Evolutionary conservation across 1,140 invertebrate genomes (phyloP), one percentile per base, ranked within the genome.

Genomic region (Colletes latitarsis): DNA sequence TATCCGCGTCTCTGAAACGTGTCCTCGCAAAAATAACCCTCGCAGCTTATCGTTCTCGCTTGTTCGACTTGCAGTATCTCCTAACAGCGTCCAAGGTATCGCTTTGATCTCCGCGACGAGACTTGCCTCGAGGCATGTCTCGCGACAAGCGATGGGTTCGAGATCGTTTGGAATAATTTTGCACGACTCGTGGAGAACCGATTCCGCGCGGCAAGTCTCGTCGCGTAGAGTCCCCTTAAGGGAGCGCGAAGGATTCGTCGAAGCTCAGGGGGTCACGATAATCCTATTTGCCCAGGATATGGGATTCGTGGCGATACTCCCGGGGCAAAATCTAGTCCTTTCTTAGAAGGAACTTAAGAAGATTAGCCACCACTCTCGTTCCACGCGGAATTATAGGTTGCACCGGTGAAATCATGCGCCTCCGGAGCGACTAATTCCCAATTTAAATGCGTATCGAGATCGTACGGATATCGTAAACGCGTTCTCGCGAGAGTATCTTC

Each of bases 311-410:
- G 41, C 49, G 76, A 82, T 82, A 82, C 12, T 52, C 17, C 14
- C 6, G 8, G 78, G 63, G 39, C 8, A 62, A 67, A 69, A 41
- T 52, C 58, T n/a, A 30, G 41, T 71, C 68, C 49, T 55, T 82
- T 76, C 84, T 67, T 10, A 5, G 74, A 85, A 87, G 55, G 52
- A 81, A 81, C 83, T 82, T 83, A 81, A 84, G 74, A 75, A 71
- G 83, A 85, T 88, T 85, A 87, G 63, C 66, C 43, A 70, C 39
- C 30, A 15, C 57, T 60, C 6, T 41, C 30, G 30, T 30, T 30
- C 62, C 2, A 9, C n/a, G 12, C 6, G n/a, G n/a, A 46, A 12
- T 70, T 63, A 21, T 46, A 53, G 10, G 14, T 30, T 19, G 62
- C 46, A 3, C 43, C 39, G 15, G 10, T 10, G 49, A 49, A 21